These are phyloP conservation scores for Stramonita haemastoma DNA, from an alignment of 2,888 invertebrate genomes.

Conservation along the genomic window DNA sequence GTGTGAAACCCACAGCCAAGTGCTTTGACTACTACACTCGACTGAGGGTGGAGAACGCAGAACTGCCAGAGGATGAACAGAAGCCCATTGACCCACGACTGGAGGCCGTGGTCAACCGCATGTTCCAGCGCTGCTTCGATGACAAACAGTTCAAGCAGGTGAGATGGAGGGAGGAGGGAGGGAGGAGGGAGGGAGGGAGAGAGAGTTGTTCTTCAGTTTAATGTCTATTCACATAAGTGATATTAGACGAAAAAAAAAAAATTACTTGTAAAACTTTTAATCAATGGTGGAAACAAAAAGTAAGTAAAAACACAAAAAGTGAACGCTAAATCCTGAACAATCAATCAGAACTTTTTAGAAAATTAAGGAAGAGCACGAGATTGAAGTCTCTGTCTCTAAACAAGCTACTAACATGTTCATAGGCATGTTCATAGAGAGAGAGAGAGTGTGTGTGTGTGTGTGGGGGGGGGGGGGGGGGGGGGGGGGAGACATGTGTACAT, in stretches of 20 bases:
- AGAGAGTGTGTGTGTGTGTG: too few species aligned
- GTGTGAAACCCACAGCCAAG: conserved; percentile 83
- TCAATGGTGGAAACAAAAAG: too few species aligned
- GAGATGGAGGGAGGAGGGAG: neutral
- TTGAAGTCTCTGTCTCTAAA: too few species aligned
- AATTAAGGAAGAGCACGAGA: neutral
- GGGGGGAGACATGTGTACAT: neutral
- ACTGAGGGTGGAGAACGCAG: conserved; percentile 84
- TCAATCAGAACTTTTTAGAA: too few species aligned
- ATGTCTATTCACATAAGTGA: too few species aligned
- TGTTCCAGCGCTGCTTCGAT: conserved; percentile 97
- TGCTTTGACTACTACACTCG: conserved; percentile 98
- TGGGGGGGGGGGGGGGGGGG: neutral
- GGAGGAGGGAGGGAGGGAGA: neutral
- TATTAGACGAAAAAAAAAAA: too few species aligned
- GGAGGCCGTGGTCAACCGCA: conserved; percentile 95
- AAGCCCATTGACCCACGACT: conserved; percentile 80
- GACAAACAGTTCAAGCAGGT: conserved; percentile 94
- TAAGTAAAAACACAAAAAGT: too few species aligned
- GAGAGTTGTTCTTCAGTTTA: too few species aligned
- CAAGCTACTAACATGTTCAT: too few species aligned
- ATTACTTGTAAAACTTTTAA: too few species aligned
- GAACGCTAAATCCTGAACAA: too few species aligned
- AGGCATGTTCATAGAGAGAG: too few species aligned
- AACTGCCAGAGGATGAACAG: conserved; percentile 82